phyloP scores from a whole-genome alignment of 2,113 vertebrate species.

The Neogale vison region DNA sequence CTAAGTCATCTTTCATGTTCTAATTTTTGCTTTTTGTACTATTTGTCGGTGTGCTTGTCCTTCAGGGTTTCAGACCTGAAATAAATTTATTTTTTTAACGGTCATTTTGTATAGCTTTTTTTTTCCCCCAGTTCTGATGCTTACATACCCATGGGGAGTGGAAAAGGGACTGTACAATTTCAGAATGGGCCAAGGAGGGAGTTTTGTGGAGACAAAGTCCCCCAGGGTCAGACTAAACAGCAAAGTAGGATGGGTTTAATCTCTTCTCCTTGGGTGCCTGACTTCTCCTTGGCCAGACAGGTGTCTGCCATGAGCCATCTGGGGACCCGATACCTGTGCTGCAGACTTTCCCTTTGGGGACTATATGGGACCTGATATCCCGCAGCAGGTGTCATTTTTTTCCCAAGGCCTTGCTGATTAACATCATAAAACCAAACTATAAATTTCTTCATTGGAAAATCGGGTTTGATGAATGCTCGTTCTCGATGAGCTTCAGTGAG shows the following conservation, averaged over 20 bases:
- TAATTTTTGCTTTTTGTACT: constrained; percentile 49
- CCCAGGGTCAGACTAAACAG: not conserved
- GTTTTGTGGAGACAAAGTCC: not conserved
- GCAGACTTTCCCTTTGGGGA: not conserved
- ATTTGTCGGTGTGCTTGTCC: constrained; percentile 37
- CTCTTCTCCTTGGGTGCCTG: not conserved
- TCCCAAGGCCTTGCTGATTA: not conserved
- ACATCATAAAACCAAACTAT: not conserved
- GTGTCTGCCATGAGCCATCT: accelerated
- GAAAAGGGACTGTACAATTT: not conserved
- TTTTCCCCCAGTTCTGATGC: not conserved
- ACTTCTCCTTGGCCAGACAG: not conserved
- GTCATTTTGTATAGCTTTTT: constrained; percentile 32
- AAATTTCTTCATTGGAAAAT: not conserved
- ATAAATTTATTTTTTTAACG: constrained; percentile 79
- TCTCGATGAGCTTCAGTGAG: not conserved
- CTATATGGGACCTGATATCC: not conserved
- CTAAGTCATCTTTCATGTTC: constrained; percentile 32
- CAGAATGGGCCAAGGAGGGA: not conserved
- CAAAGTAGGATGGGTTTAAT: not conserved
- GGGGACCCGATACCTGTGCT: not conserved
- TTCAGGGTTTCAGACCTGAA: constrained; percentile 59
- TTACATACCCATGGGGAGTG: not conserved
- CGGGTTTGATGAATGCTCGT: not conserved
- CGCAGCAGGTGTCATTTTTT: not conserved